These are phyloP conservation scores for Damaliscus lunatus DNA, from an alignment of 2,113 vertebrate genomes.

Conservation along the genomic window DNA sequence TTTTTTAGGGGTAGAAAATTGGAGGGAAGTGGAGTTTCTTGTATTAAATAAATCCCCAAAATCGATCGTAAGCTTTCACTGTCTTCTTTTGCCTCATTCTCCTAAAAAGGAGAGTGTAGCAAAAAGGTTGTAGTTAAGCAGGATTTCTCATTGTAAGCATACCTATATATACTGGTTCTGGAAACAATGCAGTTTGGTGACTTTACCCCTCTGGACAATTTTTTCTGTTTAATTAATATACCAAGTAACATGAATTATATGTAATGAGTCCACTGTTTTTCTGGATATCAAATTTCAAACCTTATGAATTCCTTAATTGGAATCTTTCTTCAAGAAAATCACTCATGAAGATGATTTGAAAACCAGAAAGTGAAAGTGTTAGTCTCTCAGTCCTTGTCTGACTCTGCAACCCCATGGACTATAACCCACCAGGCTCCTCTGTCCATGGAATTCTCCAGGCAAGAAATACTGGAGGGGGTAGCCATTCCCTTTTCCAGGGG, in stretches of 20 bases:
- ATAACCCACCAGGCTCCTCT: neutral
- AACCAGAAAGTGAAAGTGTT: neutral
- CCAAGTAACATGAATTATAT: neutral
- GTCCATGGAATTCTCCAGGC: neutral
- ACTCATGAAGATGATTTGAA: constrained; percentile 15
- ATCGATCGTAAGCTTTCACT: neutral
- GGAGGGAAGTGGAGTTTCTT: neutral
- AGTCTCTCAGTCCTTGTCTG: neutral
- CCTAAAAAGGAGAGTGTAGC: neutral
- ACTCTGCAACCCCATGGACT: neutral
- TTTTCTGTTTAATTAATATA: neutral
- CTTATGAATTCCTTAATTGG: neutral
- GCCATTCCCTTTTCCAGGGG: neutral
- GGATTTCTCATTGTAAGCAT: neutral
- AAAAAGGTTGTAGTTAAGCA: neutral
- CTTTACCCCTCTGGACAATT: neutral
- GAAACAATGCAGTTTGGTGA: neutral
- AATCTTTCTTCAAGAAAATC: constrained; percentile 33
- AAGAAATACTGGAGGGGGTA: neutral
- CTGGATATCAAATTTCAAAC: neutral
- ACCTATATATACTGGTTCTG: neutral
- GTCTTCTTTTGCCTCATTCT: constrained; percentile 8
- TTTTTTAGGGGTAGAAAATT: neutral
- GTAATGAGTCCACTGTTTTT: neutral
- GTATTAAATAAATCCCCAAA: constrained; percentile 25